These are phyloP conservation scores for Arctia plantaginis DNA, from an alignment of 2,888 invertebrate genomes.

Conservation along the genomic window DNA sequence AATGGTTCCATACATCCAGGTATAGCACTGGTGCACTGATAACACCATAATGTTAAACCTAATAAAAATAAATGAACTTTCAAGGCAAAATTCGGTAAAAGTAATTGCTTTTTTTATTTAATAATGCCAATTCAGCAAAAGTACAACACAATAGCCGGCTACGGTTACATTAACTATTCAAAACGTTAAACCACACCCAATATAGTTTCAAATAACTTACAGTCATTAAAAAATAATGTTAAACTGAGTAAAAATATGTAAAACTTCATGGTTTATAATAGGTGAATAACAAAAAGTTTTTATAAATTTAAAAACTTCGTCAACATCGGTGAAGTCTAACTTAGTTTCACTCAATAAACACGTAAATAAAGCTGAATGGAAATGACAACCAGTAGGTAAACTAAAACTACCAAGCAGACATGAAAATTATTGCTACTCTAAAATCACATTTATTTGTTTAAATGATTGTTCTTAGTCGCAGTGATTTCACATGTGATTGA, in stretches of 20 bases:
- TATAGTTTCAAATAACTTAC: conserved; percentile 50
- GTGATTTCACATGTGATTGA: no score
- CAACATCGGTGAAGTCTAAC: not conserved
- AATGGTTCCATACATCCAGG: conserved; percentile 95
- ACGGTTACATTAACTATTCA: conserved; percentile 29
- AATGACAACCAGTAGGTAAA: not conserved
- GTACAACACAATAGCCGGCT: conserved; percentile 40
- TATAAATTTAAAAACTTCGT: not conserved
- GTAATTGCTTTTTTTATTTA: not conserved
- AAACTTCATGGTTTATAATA: conserved; percentile 48
- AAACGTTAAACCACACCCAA: conserved; percentile 59
- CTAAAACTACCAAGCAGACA: no score
- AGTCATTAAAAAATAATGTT: conserved; percentile 42
- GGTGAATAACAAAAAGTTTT: not conserved
- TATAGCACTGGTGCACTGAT: conserved; percentile 95
- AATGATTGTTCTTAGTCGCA: no score
- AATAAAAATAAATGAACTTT: conserved; percentile 23
- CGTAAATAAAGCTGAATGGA: not conserved
- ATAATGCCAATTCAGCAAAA: conserved; percentile 7
- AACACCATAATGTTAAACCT: conserved; percentile 93
- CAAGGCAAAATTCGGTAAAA: not conserved
- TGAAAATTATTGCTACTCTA: no score
- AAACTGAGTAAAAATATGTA: conserved; percentile 41
- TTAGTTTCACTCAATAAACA: not conserved
- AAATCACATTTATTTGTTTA: no score